Conservation (phyloP, 2,113 vertebrate species). For the Myiagra hebetior region DNA sequence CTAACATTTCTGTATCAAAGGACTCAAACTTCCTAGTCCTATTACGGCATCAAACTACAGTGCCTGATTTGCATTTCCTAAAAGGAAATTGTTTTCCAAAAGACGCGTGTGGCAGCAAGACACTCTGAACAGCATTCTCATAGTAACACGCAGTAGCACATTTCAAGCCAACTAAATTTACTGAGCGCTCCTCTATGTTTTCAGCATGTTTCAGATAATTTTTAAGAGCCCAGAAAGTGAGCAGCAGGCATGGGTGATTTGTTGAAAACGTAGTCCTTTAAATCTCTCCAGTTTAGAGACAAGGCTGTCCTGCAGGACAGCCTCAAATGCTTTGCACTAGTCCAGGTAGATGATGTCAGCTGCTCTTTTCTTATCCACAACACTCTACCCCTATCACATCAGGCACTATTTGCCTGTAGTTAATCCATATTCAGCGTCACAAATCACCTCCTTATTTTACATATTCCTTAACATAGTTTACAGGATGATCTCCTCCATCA, state of each 20-base stretch:
- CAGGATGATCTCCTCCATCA: background rate
- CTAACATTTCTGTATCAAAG: background rate
- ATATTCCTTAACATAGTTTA: background rate
- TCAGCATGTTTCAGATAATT: slow-evolving; percentile 18
- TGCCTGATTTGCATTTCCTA: background rate
- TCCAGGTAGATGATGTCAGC: background rate
- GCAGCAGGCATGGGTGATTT: slow-evolving; percentile 21
- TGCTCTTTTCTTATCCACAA: background rate
- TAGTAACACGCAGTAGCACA: slow-evolving; percentile 7
- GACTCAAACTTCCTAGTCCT: background rate
- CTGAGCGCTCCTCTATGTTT: slow-evolving; percentile 15
- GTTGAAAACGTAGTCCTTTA: background rate
- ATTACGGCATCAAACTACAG: background rate
- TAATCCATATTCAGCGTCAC: background rate
- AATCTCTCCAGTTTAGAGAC: background rate
- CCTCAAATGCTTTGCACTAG: rapidly evolving
- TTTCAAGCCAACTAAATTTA: slow-evolving; percentile 45
- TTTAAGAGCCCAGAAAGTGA: slow-evolving; percentile 3
- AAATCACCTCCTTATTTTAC: background rate
- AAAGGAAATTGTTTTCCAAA: background rate
- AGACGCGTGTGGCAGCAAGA: background rate
- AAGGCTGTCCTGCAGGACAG: background rate
- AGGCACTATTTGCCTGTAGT: background rate
- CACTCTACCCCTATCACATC: background rate
- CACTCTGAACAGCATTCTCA: background rate